phyloP scores from a whole-genome alignment of 2,888 invertebrate genomes.

The Cheilosia variabilis region DNA sequence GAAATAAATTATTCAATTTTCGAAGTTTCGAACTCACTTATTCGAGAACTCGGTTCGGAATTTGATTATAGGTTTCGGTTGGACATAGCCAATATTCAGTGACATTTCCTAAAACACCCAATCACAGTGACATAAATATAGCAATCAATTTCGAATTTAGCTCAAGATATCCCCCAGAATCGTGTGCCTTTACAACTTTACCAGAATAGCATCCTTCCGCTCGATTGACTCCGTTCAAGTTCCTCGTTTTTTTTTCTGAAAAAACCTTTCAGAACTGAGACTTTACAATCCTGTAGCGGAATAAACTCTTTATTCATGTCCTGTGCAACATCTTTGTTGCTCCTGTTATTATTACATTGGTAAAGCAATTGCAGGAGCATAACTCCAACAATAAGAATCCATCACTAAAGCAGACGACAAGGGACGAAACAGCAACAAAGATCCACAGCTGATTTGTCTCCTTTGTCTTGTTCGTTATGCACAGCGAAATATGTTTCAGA shows the following conservation, averaged over 20 bases:
- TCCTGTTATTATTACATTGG: constrained; percentile 15
- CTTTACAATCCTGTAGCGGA: constrained; percentile 1
- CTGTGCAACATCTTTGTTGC: not conserved
- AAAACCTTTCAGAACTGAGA: constrained; percentile 20
- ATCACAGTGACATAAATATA: too few relatives aligned
- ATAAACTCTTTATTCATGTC: constrained; percentile 26
- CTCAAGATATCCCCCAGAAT: not conserved
- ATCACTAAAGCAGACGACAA: constrained; percentile 35
- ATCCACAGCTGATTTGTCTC: constrained; percentile 45
- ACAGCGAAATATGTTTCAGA: constrained; percentile 29
- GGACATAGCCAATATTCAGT: too few relatives aligned
- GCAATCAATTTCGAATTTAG: too few relatives aligned
- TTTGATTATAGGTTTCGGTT: too few relatives aligned
- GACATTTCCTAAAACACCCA: too few relatives aligned
- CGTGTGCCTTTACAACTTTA: not conserved
- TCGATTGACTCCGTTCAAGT: constrained; percentile 1
- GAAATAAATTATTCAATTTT: too few relatives aligned
- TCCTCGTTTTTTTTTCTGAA: not conserved
- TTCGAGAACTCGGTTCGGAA: too few relatives aligned
- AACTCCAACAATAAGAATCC: constrained; percentile 25
- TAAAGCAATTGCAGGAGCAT: not conserved
- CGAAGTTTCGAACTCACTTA: too few relatives aligned
- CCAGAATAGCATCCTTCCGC: constrained; percentile 14
- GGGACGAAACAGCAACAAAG: constrained; percentile 20
- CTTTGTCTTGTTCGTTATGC: constrained; percentile 18